phyloP scores from a whole-genome alignment of 1,140 invertebrate species.

The Rhynchophorus ferrugineus region DNA sequence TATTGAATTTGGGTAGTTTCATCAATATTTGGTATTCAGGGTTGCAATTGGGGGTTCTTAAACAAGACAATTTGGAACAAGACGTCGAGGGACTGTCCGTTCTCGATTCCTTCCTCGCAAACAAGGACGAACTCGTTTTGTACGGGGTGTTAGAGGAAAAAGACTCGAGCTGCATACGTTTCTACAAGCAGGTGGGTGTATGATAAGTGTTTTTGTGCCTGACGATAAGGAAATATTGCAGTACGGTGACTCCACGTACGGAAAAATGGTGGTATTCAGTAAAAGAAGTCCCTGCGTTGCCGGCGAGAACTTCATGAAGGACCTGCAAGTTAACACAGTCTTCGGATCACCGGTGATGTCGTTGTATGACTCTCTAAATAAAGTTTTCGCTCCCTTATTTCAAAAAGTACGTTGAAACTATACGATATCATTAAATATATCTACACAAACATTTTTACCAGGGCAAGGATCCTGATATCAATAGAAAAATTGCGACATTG shows the following conservation, averaged over 20 bases:
- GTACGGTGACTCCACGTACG: no score
- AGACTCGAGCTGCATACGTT: conserved; percentile 11
- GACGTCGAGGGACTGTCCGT: conserved; percentile 19
- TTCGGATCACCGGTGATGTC: conserved; percentile 32
- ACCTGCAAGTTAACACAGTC: conserved; percentile 28
- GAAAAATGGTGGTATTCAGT: conserved; percentile 11
- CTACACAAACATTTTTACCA: conserved; percentile 1
- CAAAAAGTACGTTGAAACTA: conserved; percentile 17
- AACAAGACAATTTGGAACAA: conserved; percentile 29
- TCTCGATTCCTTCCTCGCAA: conserved; percentile 28
- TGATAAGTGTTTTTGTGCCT: no score
- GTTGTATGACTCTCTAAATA: conserved; percentile 35
- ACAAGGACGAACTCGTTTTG: conserved; percentile 21
- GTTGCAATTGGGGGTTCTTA: conserved; percentile 29
- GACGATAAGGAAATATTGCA: no score
- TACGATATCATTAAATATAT: background rate
- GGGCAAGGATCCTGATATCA: conserved; percentile 10
- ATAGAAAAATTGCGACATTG: conserved; percentile 9
- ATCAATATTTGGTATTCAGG: no score
- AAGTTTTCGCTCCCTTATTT: conserved; percentile 33
- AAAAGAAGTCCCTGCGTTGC: conserved; percentile 1
- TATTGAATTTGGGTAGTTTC: no score
- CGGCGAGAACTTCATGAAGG: conserved; percentile 10
- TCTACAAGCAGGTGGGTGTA: conserved; percentile 23
- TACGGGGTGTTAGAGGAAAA: conserved; percentile 25